phyloP scores from a whole-genome alignment of 2,888 invertebrate genomes.

The Parascotia fuliginaria region DNA sequence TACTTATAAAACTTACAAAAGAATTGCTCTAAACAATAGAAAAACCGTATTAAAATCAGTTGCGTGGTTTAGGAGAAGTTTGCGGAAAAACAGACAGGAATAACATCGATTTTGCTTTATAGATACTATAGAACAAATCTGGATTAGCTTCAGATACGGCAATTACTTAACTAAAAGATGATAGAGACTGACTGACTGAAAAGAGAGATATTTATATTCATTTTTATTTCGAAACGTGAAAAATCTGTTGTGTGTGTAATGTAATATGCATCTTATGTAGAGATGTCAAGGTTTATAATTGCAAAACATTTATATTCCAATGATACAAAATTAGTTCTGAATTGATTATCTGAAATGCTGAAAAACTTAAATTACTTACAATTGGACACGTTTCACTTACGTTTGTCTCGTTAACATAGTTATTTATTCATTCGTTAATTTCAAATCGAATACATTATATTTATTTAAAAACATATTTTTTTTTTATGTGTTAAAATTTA shows the following conservation, averaged over 20 bases:
- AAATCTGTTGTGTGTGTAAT: neutral
- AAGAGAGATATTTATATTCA: no score
- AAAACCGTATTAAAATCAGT: no score
- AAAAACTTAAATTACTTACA: neutral
- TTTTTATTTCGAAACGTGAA: no score
- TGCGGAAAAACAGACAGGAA: no score
- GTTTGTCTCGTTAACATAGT: neutral
- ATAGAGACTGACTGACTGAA: no score
- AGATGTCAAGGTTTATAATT: neutral
- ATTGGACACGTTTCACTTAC: neutral
- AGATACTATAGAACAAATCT: no score
- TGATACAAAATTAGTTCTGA: neutral
- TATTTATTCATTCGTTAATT: neutral
- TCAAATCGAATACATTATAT: neutral
- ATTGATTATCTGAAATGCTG: neutral
- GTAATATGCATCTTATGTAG: neutral
- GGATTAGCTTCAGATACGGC: neutral
- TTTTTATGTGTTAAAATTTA: no score
- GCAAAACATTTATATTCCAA: neutral
- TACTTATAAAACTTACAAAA: no score
- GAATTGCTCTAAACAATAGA: no score
- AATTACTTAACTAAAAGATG: slow-evolving; percentile 1
- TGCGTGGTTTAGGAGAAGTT: no score
- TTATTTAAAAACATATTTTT: neutral
- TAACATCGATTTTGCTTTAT: no score